These are phyloP conservation scores for Prinia subflava DNA, from an alignment of 2,113 vertebrate genomes.

Conservation along the genomic window DNA sequence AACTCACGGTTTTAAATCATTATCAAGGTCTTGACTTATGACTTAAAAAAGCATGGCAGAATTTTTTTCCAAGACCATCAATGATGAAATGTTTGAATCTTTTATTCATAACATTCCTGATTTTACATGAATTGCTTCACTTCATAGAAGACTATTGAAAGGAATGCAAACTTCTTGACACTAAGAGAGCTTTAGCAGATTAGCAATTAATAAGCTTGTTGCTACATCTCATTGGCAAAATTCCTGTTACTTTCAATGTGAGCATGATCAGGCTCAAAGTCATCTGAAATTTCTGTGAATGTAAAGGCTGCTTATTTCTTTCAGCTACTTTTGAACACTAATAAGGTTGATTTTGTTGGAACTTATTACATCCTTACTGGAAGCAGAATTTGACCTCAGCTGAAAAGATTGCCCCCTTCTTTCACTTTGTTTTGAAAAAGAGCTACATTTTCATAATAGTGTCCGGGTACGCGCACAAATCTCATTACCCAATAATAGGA, in stretches of 20 bases:
- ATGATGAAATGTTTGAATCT: neutral
- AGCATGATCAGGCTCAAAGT: neutral
- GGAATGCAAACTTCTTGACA: neutral
- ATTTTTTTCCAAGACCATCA: neutral
- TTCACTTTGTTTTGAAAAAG: constrained; percentile 59
- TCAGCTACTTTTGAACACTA: constrained; percentile 42
- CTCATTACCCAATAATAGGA: constrained; percentile 75
- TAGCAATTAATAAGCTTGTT: neutral
- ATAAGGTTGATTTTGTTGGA: constrained; percentile 58
- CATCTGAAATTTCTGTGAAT: constrained; percentile 19
- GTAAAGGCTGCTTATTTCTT: constrained; percentile 45
- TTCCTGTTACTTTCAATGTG: neutral
- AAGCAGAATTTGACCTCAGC: constrained; percentile 61
- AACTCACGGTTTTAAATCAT: neutral
- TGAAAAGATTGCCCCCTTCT: constrained; percentile 53
- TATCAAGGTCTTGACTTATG: neutral
- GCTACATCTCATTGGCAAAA: neutral
- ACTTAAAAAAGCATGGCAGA: neutral
- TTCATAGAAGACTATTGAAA: neutral
- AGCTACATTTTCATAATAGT: constrained; percentile 69
- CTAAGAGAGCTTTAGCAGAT: neutral
- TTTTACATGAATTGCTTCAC: neutral
- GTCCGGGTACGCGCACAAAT: constrained; percentile 63
- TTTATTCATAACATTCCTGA: neutral
- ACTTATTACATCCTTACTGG: constrained; percentile 60